Evolutionary conservation across 2,797 vertebrate genomes (phyloP), one percentile per base, ranked within the genome.

Genomic region (Sarcophilus harrisii): DNA sequence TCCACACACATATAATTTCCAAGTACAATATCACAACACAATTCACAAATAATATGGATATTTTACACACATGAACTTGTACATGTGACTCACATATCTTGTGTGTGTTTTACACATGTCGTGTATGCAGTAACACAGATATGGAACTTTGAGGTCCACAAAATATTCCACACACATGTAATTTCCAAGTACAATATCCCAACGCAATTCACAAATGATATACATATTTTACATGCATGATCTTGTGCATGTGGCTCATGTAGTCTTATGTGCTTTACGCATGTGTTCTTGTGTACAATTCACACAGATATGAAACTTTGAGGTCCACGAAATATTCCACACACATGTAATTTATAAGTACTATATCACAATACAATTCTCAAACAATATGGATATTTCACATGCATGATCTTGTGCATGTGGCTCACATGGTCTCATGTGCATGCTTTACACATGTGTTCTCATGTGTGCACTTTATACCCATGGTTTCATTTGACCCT

Each of bases 331-430:
- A n/a, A 66, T 32, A 66, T 66, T 32, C 30, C 4, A 32, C 62
- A 73, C 5, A 2, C 30, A 38, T 38, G 66, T 5, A 38, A 18
- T 21, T 73, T 38, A 38, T 14, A 73, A 2, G n/a, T 6, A 21
- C n/a, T 32, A 66, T 21, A 32, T 73, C 66, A 38, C n/a, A 9
- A 0, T n/a, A 1, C 1, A 66, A 66, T n/a, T n/a, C 32, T 32
- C 60, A 62, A 30, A 16, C 14, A 4, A 16, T 5, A 66, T 0
- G 0, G 10, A 0, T 32, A 6, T 14, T n/a, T 30, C 32, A n/a
- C 66, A 73, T 4, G 4, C 66, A 6, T 38, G 60, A 66, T n/a
- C 60, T 66, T 66, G 62, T n/a, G 4, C 30, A 32, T 62, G 62
- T 66, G 5, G 52, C 16, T 73, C 66, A 73, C 62, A 14, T 38